A percentile compares a stretch with the other conserved stretches of the same genome.
Conservation (phyloP, 2,113 vertebrate species). For the Electrona antarctica region DNA sequence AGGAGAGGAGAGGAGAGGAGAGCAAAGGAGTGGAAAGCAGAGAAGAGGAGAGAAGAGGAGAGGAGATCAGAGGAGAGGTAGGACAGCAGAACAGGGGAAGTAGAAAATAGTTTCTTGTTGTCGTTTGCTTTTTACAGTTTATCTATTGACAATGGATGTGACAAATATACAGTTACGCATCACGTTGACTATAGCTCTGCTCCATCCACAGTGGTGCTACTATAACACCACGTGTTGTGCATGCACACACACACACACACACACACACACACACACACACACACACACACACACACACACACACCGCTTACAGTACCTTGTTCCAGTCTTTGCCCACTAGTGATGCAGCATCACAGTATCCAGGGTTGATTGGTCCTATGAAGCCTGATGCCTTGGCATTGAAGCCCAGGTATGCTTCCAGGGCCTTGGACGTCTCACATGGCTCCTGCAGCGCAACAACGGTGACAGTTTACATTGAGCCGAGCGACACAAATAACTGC, state of each 20-base stretch:
- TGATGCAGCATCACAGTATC: conserved; percentile 82
- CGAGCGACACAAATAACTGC: too few species aligned
- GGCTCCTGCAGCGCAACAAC: conserved; percentile 69
- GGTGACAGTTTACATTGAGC: neutral
- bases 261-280: neutral
- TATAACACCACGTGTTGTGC: too few species aligned
- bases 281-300: too few species aligned
- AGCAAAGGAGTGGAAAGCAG: neutral
- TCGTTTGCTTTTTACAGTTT: too few species aligned
- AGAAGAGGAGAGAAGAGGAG: neutral
- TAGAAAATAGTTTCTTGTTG: too few species aligned
- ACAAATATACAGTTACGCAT: too few species aligned
- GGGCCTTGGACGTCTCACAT: conserved; percentile 79
- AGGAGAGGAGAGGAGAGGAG: neutral
- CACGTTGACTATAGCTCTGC: too few species aligned
- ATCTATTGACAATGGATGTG: too few species aligned
- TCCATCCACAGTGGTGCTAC: too few species aligned
- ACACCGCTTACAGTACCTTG: conserved; percentile 57
- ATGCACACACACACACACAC: neutral
- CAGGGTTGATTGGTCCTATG: conserved; percentile 79
- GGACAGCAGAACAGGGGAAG: neutral
- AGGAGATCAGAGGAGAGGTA: neutral
- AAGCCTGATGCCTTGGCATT: conserved; percentile 75
- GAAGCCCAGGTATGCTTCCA: conserved; percentile 75
- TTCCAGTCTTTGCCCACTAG: conserved; percentile 83